A percentile compares a stretch with the other conserved stretches of the same genome.
These are phyloP conservation scores for Lasioglossum calceatum DNA, from an alignment of 2,888 invertebrate species.

Conservation along the genomic window DNA sequence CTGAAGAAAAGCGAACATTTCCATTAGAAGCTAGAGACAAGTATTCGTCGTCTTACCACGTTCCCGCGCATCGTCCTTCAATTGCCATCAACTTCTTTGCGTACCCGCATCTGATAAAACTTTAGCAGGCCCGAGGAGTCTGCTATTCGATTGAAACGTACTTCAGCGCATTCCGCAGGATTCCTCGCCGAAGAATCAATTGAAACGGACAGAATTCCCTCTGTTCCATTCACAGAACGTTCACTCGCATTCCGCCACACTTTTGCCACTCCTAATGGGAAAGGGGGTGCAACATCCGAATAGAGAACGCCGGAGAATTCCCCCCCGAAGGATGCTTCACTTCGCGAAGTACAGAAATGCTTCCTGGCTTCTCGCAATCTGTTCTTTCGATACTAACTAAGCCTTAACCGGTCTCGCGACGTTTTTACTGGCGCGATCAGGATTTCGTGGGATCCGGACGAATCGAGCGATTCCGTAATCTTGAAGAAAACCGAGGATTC, in stretches of 20 bases:
- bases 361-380: conserved; percentile 31
- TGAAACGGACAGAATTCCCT: neutral
- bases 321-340: conserved; percentile 12
- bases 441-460: conserved; percentile 49
- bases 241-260: conserved; percentile 3
- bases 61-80: neutral
- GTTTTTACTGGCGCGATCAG: conserved; percentile 50
- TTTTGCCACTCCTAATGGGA: conserved; percentile 13
- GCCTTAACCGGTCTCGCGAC: conserved; percentile 34
- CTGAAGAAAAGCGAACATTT: neutral
- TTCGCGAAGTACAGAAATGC: conserved; percentile 28
- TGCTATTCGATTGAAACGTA: neutral
- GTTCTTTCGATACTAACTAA: conserved; percentile 56
- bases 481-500: conserved; percentile 25
- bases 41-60: neutral
- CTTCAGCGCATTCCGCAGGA: neutral
- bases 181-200: conserved; percentile 7
- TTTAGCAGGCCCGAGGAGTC: neutral
- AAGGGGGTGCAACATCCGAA: neutral
- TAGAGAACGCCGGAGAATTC: neutral
- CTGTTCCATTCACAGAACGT: conserved; percentile 1
- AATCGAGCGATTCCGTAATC: conserved; percentile 50
- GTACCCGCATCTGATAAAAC: neutral
- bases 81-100: neutral
- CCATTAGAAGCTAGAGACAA: neutral